Base-by-base conservation (phyloP, 2,797 vertebrate genomes). In the Liparis tanakae region DNA sequence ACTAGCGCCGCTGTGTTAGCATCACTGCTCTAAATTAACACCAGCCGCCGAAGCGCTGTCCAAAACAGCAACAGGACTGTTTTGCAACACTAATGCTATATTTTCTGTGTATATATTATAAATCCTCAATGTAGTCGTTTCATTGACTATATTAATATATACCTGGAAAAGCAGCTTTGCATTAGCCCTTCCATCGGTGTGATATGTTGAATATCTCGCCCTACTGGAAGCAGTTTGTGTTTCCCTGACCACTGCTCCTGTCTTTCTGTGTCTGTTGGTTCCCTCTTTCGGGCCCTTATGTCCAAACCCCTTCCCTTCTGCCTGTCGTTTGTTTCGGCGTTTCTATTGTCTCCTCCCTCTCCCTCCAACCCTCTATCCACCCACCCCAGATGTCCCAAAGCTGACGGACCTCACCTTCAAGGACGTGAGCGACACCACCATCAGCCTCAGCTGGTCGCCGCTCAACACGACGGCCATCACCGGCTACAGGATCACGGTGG, bases 401-500 rank as follows among this genome's bases (percentile, higher is more conserved):
- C 95, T 98, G 93, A 97, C 96, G 69, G 98, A 98, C 89, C 93
- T 99, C 93, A 96, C 92, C 93, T 98, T 97, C 92, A 94, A 95
- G 88, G 96, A 98, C 48, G 95, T 98, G 92, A 97, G 96, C 67
- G 97, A 99, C 93, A 96, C 96, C 53, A 97, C 95, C 73, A 98
- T 99, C 91, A 96, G 96, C 84, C 95, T 99, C 89, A 94, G 94
- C 92, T 99, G 98, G 98, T 96, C 95, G 34, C 98, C 98, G 4
- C 83, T 98, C 92, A 98, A 97, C 87, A 92, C 94, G 86, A 96
- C 97, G 39, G 86, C 95, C 80, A 87, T 99, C 93, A 99, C 97
- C 14, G 98, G 98, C 48, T 99, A 99, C 93, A 96, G 95, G 91
- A 96, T 99, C 94, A 98, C 96, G 0, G 98, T 99, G 93, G 92